Base-by-base conservation (phyloP, 2,113 vertebrate genomes). In the Lepus americanus region DNA sequence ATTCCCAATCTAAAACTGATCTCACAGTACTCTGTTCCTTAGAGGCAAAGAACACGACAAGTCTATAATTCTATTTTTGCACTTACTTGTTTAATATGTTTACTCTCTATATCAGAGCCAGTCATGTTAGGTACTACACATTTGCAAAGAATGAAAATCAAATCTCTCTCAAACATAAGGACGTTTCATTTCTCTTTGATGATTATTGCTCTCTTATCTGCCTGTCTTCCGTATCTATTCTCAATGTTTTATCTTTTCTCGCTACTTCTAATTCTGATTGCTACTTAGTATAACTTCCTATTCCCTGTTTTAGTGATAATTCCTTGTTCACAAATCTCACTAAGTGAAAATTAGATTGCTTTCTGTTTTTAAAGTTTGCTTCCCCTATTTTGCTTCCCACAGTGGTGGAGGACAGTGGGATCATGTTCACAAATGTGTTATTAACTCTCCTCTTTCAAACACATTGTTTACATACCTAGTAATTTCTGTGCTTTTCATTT, bases 281-380 rank as follows among this genome's bases (percentile, higher is more conserved):
- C 19, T 88, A 87, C 53, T 55, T 78, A 67, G 31, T 67, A 84
- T 16, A 36, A 59, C 29, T 79, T 59, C 44, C 59, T 31, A 69
- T 69, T 81, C n/a, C 51, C 49, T 49, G 39, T 78, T 77, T 92
- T 49, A 49, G 23, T 84, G 63, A 78, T 53, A 83, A 72, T 77
- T 66, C 6, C 31, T 89, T 77, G 51, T 87, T 87, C 76, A 61
- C 69, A 59, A 88, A 53, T 83, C 29, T 59, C 14, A 51, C 51
- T 36, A 66, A 73, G 33, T 59, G 72, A 4, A 51, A 49, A 70
- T 44, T 72, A 78, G 27, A 77, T 44, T 70, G 22, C 63, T 82
- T 55, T 53, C n/a, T 87, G 4, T 94, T 94, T 88, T 67, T 64
- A 87, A 82, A 39, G 39, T 78, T 94, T 90, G 76, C 51, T 95